These are phyloP conservation scores for Atrina japonica DNA, from an alignment of 2,888 invertebrate species.

Conservation along the genomic window DNA sequence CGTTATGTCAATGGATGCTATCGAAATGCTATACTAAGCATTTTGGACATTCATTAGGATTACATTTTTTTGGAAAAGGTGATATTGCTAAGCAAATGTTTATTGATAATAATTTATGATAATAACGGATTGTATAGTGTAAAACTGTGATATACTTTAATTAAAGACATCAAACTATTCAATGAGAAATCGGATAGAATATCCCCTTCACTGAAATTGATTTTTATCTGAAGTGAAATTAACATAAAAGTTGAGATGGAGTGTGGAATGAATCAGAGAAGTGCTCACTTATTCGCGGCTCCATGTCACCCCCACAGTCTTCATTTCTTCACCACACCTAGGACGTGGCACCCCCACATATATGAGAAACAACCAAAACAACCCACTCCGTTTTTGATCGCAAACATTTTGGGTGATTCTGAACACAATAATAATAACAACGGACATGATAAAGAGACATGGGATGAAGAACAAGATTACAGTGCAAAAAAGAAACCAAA, in stretches of 20 bases:
- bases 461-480: neutral
- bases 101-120: no score
- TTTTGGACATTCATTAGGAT: slow-evolving; percentile 4
- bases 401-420: slow-evolving; percentile 89
- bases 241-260: slow-evolving; percentile 28
- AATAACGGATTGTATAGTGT: no score
- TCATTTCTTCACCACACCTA: slow-evolving; percentile 60
- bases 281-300: slow-evolving; percentile 25
- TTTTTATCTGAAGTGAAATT: no score
- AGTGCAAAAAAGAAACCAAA: neutral
- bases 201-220: no score
- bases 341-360: slow-evolving; percentile 93
- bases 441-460: slow-evolving; percentile 12
- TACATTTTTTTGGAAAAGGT: no score
- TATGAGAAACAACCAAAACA: slow-evolving; percentile 90
- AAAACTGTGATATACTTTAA: no score
- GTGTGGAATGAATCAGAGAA: slow-evolving; percentile 34
- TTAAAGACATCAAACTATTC: no score
- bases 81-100: no score
- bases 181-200: no score
- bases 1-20: neutral
- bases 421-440: slow-evolving; percentile 31
- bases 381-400: slow-evolving; percentile 93
- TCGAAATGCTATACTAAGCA: slow-evolving; percentile 13
- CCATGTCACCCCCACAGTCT: slow-evolving; percentile 5